Conservation (phyloP, 1,140 invertebrate species). For the Laodelphax striatellus region DNA sequence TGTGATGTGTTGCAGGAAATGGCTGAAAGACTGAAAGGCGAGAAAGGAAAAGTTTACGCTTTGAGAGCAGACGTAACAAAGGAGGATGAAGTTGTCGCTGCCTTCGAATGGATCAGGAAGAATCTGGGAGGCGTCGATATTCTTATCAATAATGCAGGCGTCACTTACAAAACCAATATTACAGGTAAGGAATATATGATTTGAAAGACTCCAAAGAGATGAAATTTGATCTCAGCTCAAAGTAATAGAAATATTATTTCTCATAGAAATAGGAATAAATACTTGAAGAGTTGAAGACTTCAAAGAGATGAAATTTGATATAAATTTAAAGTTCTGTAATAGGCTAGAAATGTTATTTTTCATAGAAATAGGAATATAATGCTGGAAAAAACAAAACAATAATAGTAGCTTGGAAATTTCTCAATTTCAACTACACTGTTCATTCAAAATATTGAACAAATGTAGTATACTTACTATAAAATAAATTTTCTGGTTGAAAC, state of each 20-base stretch:
- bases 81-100: conserved; percentile 47
- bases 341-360: no score
- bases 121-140: conserved; percentile 52
- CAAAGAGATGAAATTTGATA: no score
- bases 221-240: conserved; percentile 33
- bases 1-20: conserved; percentile 11
- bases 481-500: no score
- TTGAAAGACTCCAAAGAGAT: conserved; percentile 16
- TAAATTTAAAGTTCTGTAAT: no score
- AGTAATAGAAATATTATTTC: no score
- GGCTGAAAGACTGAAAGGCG: conserved; percentile 15
- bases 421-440: no score
- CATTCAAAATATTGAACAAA: no score
- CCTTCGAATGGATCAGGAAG: conserved; percentile 49
- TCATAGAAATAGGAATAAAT: no score
- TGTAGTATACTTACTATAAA: no score
- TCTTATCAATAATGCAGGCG: conserved; percentile 60
- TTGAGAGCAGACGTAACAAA: conserved; percentile 48
- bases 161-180: conserved; percentile 16
- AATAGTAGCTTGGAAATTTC: no score
- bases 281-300: no score
- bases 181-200: conserved; percentile 8
- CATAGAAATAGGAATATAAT: not conserved
- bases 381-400: no score
- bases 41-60: conserved; percentile 27